Percentiles rank a stretch among this genome's conserved stretches.
Conservation (phyloP, 2,113 vertebrate genomes). For the Dicaeum eximium region DNA sequence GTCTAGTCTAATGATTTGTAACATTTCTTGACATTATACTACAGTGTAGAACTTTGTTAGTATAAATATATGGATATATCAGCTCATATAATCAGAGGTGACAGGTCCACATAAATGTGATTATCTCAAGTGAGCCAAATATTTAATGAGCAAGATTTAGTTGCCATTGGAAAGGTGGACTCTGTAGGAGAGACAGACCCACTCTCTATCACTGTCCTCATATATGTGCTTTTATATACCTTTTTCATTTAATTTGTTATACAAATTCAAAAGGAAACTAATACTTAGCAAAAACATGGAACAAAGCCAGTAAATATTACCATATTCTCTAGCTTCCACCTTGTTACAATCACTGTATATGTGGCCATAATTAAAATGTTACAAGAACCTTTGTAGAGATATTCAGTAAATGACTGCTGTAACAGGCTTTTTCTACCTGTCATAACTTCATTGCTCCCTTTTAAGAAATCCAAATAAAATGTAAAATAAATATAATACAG, state of each 20-base stretch:
- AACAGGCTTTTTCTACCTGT: neutral
- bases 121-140: neutral
- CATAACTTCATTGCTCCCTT: neutral
- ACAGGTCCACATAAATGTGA: neutral
- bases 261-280: neutral
- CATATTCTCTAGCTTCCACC: neutral
- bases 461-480: neutral
- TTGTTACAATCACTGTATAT: neutral
- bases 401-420: neutral
- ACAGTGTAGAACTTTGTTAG: neutral
- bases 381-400: fast-evolving
- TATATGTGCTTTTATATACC: neutral
- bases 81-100: neutral
- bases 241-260: neutral
- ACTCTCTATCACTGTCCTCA: neutral
- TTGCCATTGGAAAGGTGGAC: neutral
- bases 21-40: neutral
- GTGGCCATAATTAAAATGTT: neutral
- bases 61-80: neutral
- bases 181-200: neutral
- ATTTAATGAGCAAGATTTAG: neutral
- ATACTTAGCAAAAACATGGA: neutral
- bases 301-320: neutral
- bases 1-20: fast-evolving
- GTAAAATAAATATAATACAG: neutral